Conservation (phyloP, 2,888 invertebrate genomes). For the Stramonita haemastoma region DNA sequence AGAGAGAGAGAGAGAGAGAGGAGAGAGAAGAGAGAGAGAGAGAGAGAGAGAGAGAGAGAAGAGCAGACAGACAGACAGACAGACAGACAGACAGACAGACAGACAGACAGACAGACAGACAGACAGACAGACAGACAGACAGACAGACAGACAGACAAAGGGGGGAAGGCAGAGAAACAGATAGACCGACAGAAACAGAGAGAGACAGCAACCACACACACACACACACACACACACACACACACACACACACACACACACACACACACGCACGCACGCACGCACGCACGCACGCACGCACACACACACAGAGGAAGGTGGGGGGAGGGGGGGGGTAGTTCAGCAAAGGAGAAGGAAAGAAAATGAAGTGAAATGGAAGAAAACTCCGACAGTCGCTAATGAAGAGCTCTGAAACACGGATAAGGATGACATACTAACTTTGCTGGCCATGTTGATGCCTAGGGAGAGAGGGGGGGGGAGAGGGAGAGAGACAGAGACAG, state of each 20-base stretch:
- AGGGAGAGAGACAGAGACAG: background rate
- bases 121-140: background rate
- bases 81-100: background rate
- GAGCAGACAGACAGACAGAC: background rate
- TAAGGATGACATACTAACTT: too few relatives aligned
- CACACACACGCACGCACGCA: background rate
- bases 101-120: background rate
- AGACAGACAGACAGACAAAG: background rate
- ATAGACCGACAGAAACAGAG: background rate
- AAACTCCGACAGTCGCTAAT: background rate
- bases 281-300: background rate
- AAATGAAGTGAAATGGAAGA: background rate
- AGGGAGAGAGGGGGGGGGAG: background rate
- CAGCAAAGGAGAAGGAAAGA: background rate
- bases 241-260: constrained; percentile 18
- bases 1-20: background rate
- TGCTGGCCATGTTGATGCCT: background rate
- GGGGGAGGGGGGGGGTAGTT: background rate
- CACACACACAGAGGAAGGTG: background rate
- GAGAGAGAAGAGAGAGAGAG: background rate
- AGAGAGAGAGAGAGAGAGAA: background rate
- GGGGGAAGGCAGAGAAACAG: background rate
- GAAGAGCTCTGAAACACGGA: too few relatives aligned
- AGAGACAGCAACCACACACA: background rate
- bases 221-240: background rate